phyloP scores from a whole-genome alignment of 2,113 vertebrate species.

The Procapra przewalskii region DNA sequence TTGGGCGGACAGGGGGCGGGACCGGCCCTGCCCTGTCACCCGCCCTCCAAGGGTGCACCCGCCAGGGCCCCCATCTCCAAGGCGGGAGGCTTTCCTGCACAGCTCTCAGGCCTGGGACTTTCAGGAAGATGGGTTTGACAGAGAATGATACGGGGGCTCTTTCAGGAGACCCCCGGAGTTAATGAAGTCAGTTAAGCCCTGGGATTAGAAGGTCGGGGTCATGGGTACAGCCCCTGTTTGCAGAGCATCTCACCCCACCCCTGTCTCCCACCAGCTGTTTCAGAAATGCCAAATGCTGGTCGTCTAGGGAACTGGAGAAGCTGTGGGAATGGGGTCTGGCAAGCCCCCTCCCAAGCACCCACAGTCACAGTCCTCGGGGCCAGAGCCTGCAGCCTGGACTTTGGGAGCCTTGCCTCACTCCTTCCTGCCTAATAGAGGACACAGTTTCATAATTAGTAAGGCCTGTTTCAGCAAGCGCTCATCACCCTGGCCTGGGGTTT shows the following conservation, averaged over 20 bases:
- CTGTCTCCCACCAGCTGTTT: slow-evolving; percentile 70
- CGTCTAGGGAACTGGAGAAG: slow-evolving; percentile 59
- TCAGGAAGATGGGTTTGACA: slow-evolving; percentile 19
- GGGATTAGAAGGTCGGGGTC: slow-evolving; percentile 75
- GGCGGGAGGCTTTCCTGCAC: background rate
- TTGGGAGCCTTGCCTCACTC: background rate
- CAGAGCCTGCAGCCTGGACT: background rate
- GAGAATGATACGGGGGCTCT: slow-evolving; percentile 45
- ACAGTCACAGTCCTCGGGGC: background rate
- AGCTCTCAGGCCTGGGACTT: background rate
- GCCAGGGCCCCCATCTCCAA: background rate
- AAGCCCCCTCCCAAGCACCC: background rate
- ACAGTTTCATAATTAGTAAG: background rate
- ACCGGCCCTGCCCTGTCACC: background rate
- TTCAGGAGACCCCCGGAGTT: slow-evolving; percentile 56
- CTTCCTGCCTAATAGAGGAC: background rate
- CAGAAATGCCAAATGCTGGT: slow-evolving; percentile 67
- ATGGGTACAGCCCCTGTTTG: slow-evolving; percentile 65
- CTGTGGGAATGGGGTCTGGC: background rate
- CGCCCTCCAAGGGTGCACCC: background rate
- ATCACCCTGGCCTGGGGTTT: background rate
- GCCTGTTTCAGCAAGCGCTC: background rate
- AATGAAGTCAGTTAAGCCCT: slow-evolving; percentile 74
- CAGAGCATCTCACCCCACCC: slow-evolving; percentile 54
- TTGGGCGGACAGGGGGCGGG: background rate